These are phyloP conservation scores for Gymnothorax javanicus DNA, from an alignment of 2,797 vertebrate species.

Conservation along the genomic window DNA sequence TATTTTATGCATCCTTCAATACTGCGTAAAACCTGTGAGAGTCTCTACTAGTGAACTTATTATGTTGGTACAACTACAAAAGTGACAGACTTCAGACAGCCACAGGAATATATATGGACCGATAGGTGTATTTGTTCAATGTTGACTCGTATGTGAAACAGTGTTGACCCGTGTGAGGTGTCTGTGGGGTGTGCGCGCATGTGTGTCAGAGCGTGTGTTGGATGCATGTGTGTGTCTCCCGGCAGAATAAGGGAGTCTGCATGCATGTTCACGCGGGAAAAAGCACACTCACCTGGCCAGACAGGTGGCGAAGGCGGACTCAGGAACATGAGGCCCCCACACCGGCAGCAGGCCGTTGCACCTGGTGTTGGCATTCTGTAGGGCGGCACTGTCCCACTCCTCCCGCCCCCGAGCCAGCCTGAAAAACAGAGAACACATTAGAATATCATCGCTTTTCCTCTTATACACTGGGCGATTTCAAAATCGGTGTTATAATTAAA, in stretches of 20 bases:
- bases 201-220: no score
- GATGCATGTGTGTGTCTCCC: neutral
- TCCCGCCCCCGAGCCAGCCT: slow-evolving; percentile 94
- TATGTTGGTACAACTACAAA: no score
- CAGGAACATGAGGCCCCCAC: slow-evolving; percentile 98
- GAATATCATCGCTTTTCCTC: neutral
- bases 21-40: no score
- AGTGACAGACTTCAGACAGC: no score
- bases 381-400: slow-evolving; percentile 97
- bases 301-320: slow-evolving; percentile 97
- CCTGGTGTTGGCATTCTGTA: slow-evolving; percentile 98
- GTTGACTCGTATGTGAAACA: neutral
- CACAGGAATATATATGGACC: no score
- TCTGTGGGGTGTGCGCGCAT: neutral
- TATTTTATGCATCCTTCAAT: no score
- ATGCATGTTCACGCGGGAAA: neutral
- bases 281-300: slow-evolving; percentile 84
- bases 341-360: slow-evolving; percentile 98
- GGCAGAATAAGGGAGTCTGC: neutral
- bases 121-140: no score
- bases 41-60: no score
- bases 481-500: no score
- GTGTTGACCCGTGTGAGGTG: neutral
- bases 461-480: no score
- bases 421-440: slow-evolving; percentile 19